These are phyloP conservation scores for Harpagifer antarcticus DNA, from an alignment of 2,797 vertebrate genomes.

Conservation along the genomic window DNA sequence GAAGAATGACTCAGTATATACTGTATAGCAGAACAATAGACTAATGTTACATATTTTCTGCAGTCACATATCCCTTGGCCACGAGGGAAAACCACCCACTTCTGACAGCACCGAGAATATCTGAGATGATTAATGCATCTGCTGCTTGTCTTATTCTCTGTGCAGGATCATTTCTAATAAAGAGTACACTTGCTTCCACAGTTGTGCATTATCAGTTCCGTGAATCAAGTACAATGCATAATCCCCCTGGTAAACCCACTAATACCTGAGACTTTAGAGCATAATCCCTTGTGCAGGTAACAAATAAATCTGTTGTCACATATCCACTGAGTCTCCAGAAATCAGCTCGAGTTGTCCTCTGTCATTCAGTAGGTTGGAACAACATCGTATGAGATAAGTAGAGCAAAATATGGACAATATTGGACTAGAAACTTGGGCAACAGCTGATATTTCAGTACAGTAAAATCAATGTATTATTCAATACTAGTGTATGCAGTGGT, in stretches of 20 bases:
- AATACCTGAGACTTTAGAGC: conserved; percentile 78
- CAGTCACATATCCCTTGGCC: conserved; percentile 43
- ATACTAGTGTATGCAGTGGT: neutral
- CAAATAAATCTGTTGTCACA: conserved; percentile 69
- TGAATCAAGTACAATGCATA: conserved; percentile 74
- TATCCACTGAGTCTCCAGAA: conserved; percentile 65
- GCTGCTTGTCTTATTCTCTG: conserved; percentile 30
- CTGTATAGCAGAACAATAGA: conserved; percentile 37
- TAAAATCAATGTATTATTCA: neutral
- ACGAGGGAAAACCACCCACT: conserved; percentile 60
- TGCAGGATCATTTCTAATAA: conserved; percentile 9
- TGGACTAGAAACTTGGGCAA: neutral
- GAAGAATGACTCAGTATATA: conserved; percentile 33
- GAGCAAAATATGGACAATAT: neutral
- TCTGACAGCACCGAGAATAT: conserved; percentile 45
- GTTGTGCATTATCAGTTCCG: conserved; percentile 52
- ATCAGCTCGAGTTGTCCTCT: conserved; percentile 44
- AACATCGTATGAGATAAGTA: conserved; percentile 19
- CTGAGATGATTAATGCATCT: conserved; percentile 51
- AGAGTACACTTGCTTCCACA: conserved; percentile 27
- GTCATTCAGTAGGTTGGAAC: conserved; percentile 21
- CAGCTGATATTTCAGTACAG: neutral
- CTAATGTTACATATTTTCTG: conserved; percentile 29
- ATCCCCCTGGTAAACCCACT: conserved; percentile 77
- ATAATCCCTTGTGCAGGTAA: conserved; percentile 77